phyloP scores from a whole-genome alignment of 2,113 vertebrate species.

The Gopherus flavomarginatus region DNA sequence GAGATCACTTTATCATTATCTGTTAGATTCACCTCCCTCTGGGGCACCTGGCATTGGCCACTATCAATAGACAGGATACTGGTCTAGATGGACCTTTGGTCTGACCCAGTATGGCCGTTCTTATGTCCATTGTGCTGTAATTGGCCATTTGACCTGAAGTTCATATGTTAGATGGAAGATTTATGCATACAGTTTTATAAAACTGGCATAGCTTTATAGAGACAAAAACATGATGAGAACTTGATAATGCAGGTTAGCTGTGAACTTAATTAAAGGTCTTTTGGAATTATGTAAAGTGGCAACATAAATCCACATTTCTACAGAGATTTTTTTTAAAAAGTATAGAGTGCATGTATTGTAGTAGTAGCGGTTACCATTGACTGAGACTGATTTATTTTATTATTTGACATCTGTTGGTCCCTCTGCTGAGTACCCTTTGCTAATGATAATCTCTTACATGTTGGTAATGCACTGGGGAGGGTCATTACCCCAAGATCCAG shows the following conservation, averaged over 20 bases:
- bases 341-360: background rate
- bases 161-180: background rate
- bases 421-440: background rate
- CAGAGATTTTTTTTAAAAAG: background rate
- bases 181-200: background rate
- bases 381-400: background rate
- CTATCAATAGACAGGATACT: too few species aligned
- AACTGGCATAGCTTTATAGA: background rate
- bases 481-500: background rate
- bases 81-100: too few species aligned
- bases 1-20: too few species aligned
- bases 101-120: too few species aligned
- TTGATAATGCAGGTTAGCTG: background rate
- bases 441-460: background rate
- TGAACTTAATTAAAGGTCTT: background rate
- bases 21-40: too few species aligned
- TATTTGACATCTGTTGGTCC: background rate
- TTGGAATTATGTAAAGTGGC: background rate
- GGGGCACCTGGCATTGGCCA: too few species aligned
- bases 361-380: background rate
- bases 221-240: background rate
- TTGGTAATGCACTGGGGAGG: background rate
- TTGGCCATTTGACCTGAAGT: background rate
- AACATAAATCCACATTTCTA: background rate
- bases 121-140: background rate